Conservation (phyloP, 2,797 vertebrate genomes). For the Danio kyathit region DNA sequence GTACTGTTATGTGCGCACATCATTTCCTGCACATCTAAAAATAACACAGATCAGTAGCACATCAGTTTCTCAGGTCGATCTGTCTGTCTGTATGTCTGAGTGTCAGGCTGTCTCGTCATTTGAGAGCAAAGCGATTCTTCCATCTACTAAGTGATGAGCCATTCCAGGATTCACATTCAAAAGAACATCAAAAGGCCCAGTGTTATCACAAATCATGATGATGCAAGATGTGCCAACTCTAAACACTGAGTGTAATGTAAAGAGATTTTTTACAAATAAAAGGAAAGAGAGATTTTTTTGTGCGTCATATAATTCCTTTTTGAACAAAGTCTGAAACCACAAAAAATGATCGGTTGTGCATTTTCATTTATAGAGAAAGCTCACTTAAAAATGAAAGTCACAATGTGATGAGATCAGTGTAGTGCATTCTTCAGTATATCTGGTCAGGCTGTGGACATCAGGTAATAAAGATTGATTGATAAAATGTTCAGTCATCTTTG, state of each 20-base stretch:
- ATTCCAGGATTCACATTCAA: slow-evolving; percentile 6
- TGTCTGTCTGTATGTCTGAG: not conserved
- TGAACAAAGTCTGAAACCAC: not conserved
- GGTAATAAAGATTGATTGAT: too few species aligned
- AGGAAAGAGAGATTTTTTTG: not conserved
- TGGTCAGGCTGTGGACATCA: too few species aligned
- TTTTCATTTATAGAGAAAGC: too few species aligned
- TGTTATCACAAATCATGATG: slow-evolving; percentile 21
- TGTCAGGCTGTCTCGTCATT: not conserved
- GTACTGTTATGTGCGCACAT: not conserved
- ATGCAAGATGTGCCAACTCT: not conserved
- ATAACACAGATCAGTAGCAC: slow-evolving; percentile 38
- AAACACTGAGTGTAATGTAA: not conserved
- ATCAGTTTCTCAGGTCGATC: slow-evolving; percentile 43
- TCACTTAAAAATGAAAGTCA: too few species aligned
- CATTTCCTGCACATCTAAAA: slow-evolving; percentile 58
- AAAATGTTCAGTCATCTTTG: too few species aligned
- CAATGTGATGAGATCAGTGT: too few species aligned
- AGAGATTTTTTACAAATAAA: slow-evolving; percentile 11
- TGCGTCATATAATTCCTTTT: not conserved
- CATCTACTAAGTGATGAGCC: slow-evolving; percentile 11
- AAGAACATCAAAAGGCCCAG: slow-evolving; percentile 16
- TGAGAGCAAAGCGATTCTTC: not conserved
- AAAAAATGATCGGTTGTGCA: not conserved
- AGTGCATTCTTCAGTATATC: too few species aligned